A percentile compares a stretch with the other conserved stretches of the same genome.
Evolutionary conservation across 2,888 invertebrate genomes (phyloP).

Genomic region (Parasteatoda lunata): DNA sequence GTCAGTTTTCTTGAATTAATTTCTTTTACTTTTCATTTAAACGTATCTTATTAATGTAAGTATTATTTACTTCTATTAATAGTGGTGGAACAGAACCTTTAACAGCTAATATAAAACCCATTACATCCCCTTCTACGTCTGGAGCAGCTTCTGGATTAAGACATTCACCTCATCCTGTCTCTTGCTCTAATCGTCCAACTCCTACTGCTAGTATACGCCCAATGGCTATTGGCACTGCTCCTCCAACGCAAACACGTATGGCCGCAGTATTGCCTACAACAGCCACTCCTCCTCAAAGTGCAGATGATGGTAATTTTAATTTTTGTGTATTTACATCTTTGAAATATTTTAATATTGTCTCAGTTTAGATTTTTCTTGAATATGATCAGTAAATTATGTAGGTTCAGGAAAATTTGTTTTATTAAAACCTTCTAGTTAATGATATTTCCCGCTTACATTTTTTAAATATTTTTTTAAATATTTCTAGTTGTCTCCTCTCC

Average conservation of each 20-base stretch:
- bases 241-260: conserved; percentile 68
- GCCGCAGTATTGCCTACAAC: conserved; percentile 71
- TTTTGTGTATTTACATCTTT: neutral
- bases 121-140: conserved; percentile 81
- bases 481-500: conserved; percentile 26
- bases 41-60: neutral
- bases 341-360: neutral
- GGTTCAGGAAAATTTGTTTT: too few species aligned
- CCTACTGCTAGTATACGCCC: conserved; percentile 94
- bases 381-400: neutral
- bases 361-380: neutral
- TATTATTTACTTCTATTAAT: neutral
- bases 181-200: conserved; percentile 81
- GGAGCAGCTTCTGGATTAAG: conserved; percentile 44
- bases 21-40: neutral
- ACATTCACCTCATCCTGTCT: conserved; percentile 68
- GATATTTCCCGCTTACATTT: too few species aligned
- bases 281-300: conserved; percentile 38
- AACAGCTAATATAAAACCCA: conserved; percentile 95
- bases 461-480: neutral
- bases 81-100: conserved; percentile 77
- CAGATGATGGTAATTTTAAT: conserved; percentile 43
- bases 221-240: conserved; percentile 81
- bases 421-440: too few species aligned
- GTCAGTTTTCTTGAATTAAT: too few species aligned